These are phyloP conservation scores for Engraulis encrasicolus DNA, from an alignment of 2,113 vertebrate genomes.

Conservation along the genomic window DNA sequence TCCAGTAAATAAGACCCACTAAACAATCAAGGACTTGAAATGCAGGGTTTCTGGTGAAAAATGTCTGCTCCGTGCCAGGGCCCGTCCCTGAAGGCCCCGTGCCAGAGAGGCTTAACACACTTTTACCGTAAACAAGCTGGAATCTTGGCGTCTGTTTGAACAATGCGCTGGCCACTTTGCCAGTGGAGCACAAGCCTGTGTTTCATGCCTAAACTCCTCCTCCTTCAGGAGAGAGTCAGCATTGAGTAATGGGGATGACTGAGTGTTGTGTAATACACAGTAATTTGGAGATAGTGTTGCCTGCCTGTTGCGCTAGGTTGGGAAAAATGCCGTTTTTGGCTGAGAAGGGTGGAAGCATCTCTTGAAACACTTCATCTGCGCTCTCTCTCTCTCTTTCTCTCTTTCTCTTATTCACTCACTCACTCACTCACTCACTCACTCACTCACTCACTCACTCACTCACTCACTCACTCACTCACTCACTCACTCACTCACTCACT, in stretches of 20 bases:
- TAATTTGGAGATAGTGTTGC: neutral
- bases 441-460: too few species aligned
- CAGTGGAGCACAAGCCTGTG: constrained; percentile 27
- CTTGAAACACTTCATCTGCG: too few species aligned
- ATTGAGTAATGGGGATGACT: constrained; percentile 38
- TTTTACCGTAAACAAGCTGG: constrained; percentile 59
- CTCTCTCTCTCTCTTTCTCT: too few species aligned
- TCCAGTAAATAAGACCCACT: constrained; percentile 40
- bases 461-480: too few species aligned
- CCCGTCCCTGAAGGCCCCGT: constrained; percentile 26
- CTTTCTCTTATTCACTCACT: too few species aligned
- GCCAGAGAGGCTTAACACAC: constrained; percentile 40
- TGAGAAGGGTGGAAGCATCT: neutral
- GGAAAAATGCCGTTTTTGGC: neutral
- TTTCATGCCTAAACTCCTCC: constrained; percentile 38
- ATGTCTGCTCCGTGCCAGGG: constrained; percentile 30
- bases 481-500: too few species aligned
- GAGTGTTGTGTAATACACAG: constrained; percentile 24
- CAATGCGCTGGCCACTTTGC: constrained; percentile 37
- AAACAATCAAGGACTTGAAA: constrained; percentile 40
- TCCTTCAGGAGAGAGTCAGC: constrained; percentile 24
- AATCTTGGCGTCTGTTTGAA: constrained; percentile 45
- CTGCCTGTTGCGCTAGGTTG: neutral
- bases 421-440: too few species aligned
- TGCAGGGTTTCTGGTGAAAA: constrained; percentile 21